Conservation (phyloP, 1,140 invertebrate species). For the Battus philenor region DNA sequence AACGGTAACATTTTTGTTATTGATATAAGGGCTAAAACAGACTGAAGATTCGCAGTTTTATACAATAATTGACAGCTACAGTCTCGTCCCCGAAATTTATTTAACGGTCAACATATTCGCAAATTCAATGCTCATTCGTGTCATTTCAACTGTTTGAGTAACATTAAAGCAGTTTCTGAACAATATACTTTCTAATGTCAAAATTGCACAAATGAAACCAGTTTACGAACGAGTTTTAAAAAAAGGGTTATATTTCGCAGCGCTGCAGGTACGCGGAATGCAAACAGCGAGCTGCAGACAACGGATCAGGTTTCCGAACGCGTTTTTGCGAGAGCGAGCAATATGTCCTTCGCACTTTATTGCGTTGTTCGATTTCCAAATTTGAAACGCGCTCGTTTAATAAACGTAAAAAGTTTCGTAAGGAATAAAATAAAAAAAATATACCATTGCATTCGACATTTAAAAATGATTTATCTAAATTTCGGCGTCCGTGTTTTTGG, state of each 20-base stretch:
- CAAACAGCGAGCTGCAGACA: slow-evolving; percentile 51
- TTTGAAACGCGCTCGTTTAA: too few relatives aligned
- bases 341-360: slow-evolving; percentile 1
- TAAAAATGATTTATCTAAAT: too few relatives aligned
- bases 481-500: too few relatives aligned
- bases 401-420: too few relatives aligned
- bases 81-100: slow-evolving; percentile 2
- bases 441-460: too few relatives aligned
- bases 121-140: not conserved
- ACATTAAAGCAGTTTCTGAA: slow-evolving; percentile 1
- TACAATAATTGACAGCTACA: slow-evolving; percentile 12
- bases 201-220: slow-evolving; percentile 9
- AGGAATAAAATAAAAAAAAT: too few relatives aligned
- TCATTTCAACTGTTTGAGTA: not conserved
- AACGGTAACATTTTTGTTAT: too few relatives aligned
- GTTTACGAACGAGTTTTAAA: slow-evolving; percentile 2
- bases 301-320: slow-evolving; percentile 33
- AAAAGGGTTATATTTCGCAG: slow-evolving; percentile 35
- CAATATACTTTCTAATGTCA: slow-evolving; percentile 5
- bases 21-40: too few relatives aligned
- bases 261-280: slow-evolving; percentile 54
- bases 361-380: not conserved
- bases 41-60: too few relatives aligned
- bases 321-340: not conserved
- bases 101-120: slow-evolving; percentile 9